A percentile compares a stretch with the other conserved stretches of the same genome.
phyloP scores from a whole-genome alignment of 2,113 vertebrate species.

The Pycnonotus jocosus region DNA sequence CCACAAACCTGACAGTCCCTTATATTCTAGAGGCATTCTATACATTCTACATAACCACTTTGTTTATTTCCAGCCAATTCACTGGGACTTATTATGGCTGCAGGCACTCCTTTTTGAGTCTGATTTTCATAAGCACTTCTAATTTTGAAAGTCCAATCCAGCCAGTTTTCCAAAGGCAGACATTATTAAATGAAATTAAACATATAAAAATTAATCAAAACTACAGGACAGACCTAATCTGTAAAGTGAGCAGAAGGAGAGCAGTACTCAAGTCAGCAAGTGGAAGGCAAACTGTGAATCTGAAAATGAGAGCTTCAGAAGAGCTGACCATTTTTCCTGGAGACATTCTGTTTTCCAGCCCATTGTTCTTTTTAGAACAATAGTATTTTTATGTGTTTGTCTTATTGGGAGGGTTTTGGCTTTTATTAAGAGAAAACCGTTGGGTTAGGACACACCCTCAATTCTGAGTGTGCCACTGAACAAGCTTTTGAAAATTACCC shows the following conservation, averaged over 20 bases:
- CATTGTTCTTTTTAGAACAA: neutral
- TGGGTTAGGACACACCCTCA: neutral
- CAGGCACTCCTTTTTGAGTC: neutral
- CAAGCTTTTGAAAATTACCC: neutral
- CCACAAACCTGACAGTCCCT: neutral
- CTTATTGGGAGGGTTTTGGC: neutral
- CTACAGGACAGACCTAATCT: neutral
- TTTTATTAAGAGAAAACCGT: neutral
- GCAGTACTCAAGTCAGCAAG: neutral
- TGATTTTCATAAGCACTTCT: neutral
- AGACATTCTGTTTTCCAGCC: neutral
- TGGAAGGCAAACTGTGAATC: neutral
- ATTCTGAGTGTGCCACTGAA: neutral
- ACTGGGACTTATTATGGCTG: neutral
- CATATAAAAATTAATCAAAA: neutral
- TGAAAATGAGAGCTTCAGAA: neutral
- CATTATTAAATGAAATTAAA: neutral
- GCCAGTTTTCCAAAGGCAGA: neutral
- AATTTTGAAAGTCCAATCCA: neutral
- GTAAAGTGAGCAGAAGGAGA: neutral
- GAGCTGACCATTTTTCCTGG: neutral
- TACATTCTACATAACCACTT: neutral
- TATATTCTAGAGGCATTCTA: neutral
- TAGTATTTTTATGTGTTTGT: neutral
- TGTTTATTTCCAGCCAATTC: neutral